Evolutionary conservation across 2,888 invertebrate genomes (phyloP).

Genomic region (Orchesella flavescens): DNA sequence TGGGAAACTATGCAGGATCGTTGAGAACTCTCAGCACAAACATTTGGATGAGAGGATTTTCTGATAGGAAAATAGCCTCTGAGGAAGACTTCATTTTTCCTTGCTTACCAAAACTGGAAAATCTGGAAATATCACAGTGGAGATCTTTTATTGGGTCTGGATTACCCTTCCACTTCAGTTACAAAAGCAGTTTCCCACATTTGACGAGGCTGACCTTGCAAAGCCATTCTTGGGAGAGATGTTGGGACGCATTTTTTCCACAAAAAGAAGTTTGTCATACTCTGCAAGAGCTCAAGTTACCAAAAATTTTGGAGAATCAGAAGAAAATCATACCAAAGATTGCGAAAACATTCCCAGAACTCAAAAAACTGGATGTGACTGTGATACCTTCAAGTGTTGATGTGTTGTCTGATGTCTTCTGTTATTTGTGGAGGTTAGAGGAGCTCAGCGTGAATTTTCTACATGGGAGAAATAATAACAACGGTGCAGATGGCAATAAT

Average conservation of each 20-base stretch:
- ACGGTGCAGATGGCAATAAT: conserved; percentile 10
- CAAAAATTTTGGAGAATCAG: conserved; percentile 48
- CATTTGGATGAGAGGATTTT: conserved; percentile 45
- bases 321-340: conserved; percentile 48
- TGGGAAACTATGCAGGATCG: conserved; percentile 24
- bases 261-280: conserved; percentile 46
- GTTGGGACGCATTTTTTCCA: conserved; percentile 51
- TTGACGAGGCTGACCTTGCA: conserved; percentile 53
- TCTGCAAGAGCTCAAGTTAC: conserved; percentile 59
- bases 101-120: conserved; percentile 51
- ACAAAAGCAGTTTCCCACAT: conserved; percentile 47
- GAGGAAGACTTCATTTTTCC: conserved; percentile 48
- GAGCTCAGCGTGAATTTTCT: conserved; percentile 58
- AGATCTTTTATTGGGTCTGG: conserved; percentile 27
- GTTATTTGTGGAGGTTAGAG: conserved; percentile 44
- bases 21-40: conserved; percentile 46
- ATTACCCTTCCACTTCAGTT: conserved; percentile 53
- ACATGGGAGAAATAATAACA: conserved; percentile 33
- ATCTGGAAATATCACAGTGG: conserved; percentile 58
- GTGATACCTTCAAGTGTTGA: conserved; percentile 53
- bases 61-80: conserved; percentile 28
- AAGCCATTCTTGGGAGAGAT: conserved; percentile 55
- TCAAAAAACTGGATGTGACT: conserved; percentile 57
- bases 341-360: conserved; percentile 53
- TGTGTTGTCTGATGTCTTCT: conserved; percentile 50